Conservation (phyloP, 37 sponge, comb jelly and placozoan species). For the Hexactinellida sp. region DNA sequence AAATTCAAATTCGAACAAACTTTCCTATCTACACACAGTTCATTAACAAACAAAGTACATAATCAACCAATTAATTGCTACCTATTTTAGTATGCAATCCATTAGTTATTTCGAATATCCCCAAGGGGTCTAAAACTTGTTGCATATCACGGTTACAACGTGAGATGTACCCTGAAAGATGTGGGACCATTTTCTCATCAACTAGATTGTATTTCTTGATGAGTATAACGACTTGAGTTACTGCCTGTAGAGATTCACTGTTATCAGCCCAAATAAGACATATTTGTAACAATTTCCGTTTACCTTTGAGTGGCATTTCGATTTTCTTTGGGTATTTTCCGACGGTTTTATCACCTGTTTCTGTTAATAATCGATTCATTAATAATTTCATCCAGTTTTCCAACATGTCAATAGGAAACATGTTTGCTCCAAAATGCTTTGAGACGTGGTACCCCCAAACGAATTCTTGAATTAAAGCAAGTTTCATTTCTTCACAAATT, state of each 20-base stretch:
- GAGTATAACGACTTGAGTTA: not conserved
- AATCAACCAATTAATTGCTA: not conserved
- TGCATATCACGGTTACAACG: not conserved
- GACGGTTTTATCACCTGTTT: not conserved
- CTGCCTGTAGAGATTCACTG: not conserved
- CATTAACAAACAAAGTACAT: too few species aligned
- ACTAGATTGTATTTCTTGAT: not conserved
- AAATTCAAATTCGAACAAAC: too few species aligned
- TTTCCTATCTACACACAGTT: too few species aligned
- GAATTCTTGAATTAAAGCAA: not conserved
- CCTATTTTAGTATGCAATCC: not conserved
- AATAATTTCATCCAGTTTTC: not conserved
- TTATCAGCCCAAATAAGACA: not conserved
- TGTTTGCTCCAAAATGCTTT: not conserved
- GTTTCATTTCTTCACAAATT: not conserved
- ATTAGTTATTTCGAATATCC: not conserved
- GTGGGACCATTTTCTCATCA: not conserved
- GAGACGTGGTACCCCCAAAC: not conserved
- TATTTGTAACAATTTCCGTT: not conserved
- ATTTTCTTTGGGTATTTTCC: not conserved
- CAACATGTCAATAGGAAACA: constrained; percentile 12
- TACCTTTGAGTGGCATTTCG: not conserved
- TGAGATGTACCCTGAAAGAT: not conserved
- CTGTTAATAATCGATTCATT: not conserved
- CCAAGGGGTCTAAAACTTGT: not conserved